Base-by-base conservation (phyloP, 2,797 vertebrate genomes). In the Amazona ochrocephala region DNA sequence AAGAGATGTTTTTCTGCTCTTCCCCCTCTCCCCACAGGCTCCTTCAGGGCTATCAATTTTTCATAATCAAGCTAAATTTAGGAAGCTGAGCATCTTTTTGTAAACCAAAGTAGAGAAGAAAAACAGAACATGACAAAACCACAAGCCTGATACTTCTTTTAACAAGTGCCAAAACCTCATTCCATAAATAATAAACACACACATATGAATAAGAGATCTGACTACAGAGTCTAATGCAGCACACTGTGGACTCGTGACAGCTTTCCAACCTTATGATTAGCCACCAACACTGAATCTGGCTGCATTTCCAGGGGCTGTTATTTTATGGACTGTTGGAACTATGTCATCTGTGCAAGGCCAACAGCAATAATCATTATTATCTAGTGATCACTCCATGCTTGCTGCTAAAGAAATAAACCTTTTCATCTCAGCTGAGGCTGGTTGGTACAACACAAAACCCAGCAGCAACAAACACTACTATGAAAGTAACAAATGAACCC, bases 151-250 rank as follows among this genome's bases (percentile, higher is more conserved):
- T 90, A 32, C 47, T 92, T 82, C 92, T 97, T 95, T 96, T 81
- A 97, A 95, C 39, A 16, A 45, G 47, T 77, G 94, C 95, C 94
- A 96, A 90, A 95, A 50, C 90, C 68, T 92, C 84, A 61, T 76
- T 84, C 73, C 89, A 89, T 89, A 95, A 93, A 92, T 94, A 94
- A 94, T 93, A 96, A 96, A 91, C 65, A 95, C 53, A 92, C 80
- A 92, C 70, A 56, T 37, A 87, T 22, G 85, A 93, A 51, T 87
- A 95, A 92, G 80, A 87, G 64, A 87, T 92, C 61, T 72, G 74
- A 77, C 74, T 93, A 64, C 64, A 81, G 39, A 50, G 62, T 90
- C 67, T 90, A 84, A 84, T 37, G 77, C 72, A 77, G 62, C 65
- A 70, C 50, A 16, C 77, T 88, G 77, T 72, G 84, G 83, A 89